Conservation (phyloP, 1,140 invertebrate genomes). For the Drosophila guanche region DNA sequence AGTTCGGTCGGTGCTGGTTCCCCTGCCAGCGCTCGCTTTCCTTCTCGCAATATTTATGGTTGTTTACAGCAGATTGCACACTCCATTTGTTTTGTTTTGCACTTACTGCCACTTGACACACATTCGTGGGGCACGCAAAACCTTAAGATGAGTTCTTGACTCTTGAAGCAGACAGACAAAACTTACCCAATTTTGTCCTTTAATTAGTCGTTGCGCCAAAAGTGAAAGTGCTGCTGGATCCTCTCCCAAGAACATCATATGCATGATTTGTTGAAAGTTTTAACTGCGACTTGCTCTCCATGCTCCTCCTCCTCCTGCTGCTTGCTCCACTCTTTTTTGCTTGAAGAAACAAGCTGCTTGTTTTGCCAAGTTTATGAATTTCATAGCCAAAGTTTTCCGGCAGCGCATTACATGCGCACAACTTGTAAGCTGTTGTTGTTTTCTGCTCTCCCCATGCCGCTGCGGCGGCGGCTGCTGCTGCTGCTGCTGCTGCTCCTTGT, state of each 20-base stretch:
- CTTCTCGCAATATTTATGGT: conserved; percentile 68
- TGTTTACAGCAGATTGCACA: conserved; percentile 81
- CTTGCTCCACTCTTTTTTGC: background rate
- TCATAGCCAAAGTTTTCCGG: conserved; percentile 77
- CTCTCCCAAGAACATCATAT: conserved; percentile 56
- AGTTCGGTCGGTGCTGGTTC: conserved; percentile 37
- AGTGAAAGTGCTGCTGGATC: conserved; percentile 44
- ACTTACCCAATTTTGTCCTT: conserved; percentile 45
- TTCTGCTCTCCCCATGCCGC: conserved; percentile 26
- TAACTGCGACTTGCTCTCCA: conserved; percentile 34
- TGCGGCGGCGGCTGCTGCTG: conserved; percentile 6
- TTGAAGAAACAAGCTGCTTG: conserved; percentile 37
- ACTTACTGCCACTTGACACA: conserved; percentile 75
- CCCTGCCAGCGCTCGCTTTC: conserved; percentile 25
- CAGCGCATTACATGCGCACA: conserved; percentile 57
- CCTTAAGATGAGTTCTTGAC: conserved; percentile 43
- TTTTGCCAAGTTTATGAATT: conserved; percentile 79
- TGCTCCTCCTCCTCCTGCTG: background rate
- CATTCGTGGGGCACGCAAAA: conserved; percentile 35
- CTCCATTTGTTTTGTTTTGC: conserved; percentile 81
- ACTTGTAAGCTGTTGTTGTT: conserved; percentile 71
- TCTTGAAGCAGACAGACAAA: conserved; percentile 29
- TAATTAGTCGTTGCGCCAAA: conserved; percentile 42
- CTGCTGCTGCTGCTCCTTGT: conserved; percentile 16
- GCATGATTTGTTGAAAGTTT: conserved; percentile 80